A percentile compares a stretch with the other conserved stretches of the same genome.
Evolutionary conservation across 1,140 invertebrate species (phyloP).

Genomic region (Drosophila takahashii): DNA sequence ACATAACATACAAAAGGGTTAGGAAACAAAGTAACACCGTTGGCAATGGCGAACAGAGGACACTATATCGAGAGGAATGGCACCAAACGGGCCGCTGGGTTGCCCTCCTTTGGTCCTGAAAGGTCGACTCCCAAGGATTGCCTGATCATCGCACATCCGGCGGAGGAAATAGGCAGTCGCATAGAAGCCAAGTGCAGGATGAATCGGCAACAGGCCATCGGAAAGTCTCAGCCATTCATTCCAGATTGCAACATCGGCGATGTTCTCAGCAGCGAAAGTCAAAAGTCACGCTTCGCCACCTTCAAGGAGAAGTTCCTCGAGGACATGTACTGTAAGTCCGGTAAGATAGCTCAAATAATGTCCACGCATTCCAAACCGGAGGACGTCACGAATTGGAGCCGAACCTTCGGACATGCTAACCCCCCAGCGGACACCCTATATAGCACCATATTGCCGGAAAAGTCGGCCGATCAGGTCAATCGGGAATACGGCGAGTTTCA

Average conservation of each 20-base stretch:
- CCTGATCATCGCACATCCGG: slow-evolving; percentile 21
- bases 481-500: slow-evolving; percentile 57
- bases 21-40: neutral
- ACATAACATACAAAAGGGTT: neutral
- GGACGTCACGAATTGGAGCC: slow-evolving; percentile 52
- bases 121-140: neutral
- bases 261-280: slow-evolving; percentile 39
- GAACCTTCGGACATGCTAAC: slow-evolving; percentile 43
- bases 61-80: slow-evolving; percentile 38
- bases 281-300: slow-evolving; percentile 58
- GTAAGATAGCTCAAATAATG: slow-evolving; percentile 43
- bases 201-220: neutral
- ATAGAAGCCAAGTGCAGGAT: slow-evolving; percentile 35
- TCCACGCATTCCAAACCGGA: slow-evolving; percentile 58
- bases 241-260: slow-evolving; percentile 31
- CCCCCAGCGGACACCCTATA: slow-evolving; percentile 32
- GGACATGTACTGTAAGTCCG: slow-evolving; percentile 59
- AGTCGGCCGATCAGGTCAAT: slow-evolving; percentile 57
- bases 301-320: slow-evolving; percentile 70
- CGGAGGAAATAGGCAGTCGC: slow-evolving; percentile 25
- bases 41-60: slow-evolving; percentile 38
- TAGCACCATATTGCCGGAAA: slow-evolving; percentile 55
- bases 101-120: slow-evolving; percentile 8
- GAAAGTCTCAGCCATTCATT: slow-evolving; percentile 29
- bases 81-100: slow-evolving; percentile 29